A percentile compares a stretch with the other conserved stretches of the same genome.
These are phyloP conservation scores for Turritopsis rubra DNA, from an alignment of 30 jellyfish, hydroid and myxozoan genomes.

Conservation along the genomic window DNA sequence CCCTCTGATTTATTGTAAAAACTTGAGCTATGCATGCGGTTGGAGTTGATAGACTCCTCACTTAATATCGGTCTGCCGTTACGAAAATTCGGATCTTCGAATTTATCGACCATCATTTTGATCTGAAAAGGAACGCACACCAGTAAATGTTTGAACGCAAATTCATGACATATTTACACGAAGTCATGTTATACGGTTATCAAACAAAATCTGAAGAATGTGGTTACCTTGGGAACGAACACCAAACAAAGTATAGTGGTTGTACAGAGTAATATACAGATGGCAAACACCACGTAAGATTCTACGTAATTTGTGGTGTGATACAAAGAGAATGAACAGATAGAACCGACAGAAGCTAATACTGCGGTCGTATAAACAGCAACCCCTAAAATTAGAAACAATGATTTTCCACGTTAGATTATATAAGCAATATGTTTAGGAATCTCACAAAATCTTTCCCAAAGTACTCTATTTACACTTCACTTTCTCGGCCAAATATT, in stretches of 20 bases:
- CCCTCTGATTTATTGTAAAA: neutral
- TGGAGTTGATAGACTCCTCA: neutral
- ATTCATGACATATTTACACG: too few species aligned
- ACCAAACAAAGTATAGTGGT: constrained; percentile 67
- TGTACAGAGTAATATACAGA: constrained; percentile 68
- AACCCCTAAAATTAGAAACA: constrained; percentile 6
- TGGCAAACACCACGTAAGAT: constrained; percentile 45
- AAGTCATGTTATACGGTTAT: too few species aligned
- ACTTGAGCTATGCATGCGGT: neutral
- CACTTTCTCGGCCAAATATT: too few species aligned
- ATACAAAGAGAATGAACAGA: constrained; percentile 48
- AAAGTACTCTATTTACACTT: too few species aligned
- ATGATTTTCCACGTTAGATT: neutral
- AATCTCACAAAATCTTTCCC: too few species aligned
- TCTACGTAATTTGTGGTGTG: constrained; percentile 39
- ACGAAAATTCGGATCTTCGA: neutral
- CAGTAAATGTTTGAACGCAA: too few species aligned
- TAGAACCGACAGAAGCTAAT: constrained; percentile 61
- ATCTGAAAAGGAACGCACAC: too few species aligned
- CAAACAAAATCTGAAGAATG: too few species aligned
- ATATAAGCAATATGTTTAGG: too few species aligned
- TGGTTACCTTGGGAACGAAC: constrained; percentile 69
- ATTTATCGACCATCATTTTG: neutral
- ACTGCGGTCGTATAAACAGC: constrained; percentile 80
- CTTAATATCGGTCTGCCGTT: neutral